phyloP scores from a whole-genome alignment of 2,888 invertebrate species.

The Dichetophora obliterata region DNA sequence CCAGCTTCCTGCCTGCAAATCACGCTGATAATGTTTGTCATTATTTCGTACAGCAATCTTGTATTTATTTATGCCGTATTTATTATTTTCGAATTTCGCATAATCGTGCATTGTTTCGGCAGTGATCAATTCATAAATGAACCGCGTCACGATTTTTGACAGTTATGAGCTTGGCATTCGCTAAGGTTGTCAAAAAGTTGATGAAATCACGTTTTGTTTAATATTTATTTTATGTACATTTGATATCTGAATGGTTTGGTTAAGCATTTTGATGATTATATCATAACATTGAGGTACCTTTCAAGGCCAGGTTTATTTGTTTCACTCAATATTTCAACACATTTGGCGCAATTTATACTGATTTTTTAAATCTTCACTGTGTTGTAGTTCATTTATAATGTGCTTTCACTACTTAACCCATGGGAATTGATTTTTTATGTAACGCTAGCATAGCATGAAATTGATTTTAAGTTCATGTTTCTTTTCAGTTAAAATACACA shows the following conservation, averaged over 20 bases:
- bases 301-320: too few relatives aligned
- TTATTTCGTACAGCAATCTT: not conserved
- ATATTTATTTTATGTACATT: too few relatives aligned
- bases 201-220: not conserved
- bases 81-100: not conserved
- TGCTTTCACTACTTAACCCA: not conserved
- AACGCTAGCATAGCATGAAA: not conserved
- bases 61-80: not conserved
- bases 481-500: not conserved
- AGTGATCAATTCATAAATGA: not conserved
- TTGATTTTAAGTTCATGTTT: not conserved
- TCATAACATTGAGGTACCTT: too few relatives aligned
- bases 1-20: not conserved
- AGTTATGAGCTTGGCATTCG: slow-evolving; percentile 13
- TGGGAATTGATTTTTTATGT: not conserved
- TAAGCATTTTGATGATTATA: too few relatives aligned
- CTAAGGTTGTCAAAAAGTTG: not conserved
- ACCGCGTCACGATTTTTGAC: not conserved
- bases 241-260: too few relatives aligned
- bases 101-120: not conserved
- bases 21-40: not conserved
- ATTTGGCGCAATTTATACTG: not conserved
- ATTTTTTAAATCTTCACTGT: not conserved
- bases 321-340: too few relatives aligned
- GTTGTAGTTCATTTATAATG: not conserved